Evolutionary conservation across 2,113 vertebrate genomes (phyloP), one percentile per base, ranked within the genome.

Genomic region (Paramormyrops kingsleyae): DNA sequence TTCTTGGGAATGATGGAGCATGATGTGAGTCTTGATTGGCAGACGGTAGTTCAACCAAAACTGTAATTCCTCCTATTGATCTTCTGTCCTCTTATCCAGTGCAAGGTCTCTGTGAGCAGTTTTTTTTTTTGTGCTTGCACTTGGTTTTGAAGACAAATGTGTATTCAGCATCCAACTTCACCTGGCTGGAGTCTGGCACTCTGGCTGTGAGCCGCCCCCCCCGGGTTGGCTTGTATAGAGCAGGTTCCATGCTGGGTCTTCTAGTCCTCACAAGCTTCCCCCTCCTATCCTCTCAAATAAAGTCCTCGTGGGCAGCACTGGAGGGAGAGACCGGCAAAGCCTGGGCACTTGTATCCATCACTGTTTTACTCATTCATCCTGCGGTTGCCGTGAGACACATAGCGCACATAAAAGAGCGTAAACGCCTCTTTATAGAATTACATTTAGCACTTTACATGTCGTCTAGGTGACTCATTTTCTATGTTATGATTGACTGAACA

Each of bases 361-460:
- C 49, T 31, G 50, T 35, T 87, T 87, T 39, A 35, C 50, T 87
- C 35, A 53, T 87, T 52, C 84, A 17, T 35, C 85, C 85, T 87
- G 50, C 31, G 35, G 49, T 21, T 35, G n/a, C 12, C 31, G 2
- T n/a, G 0, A 27, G 31, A 35, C 88, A 19, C 88, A 10, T 44
- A 80, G 88, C 10, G 2, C 88, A 47, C 49, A 83, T 52, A 89
- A 49, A 49, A 27, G 13, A 53, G 24, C 31, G 46, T 52, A 83
- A 89, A 83, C 88, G 83, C 70, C 70, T 89, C 31, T 89, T 83
- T 47, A 88, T 70, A 74, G 59, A 35, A 66, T 62, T 56, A 46
- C 87, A 74, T 47, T 44, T 88, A 46, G 87, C 12, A 46, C 42
- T 70, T 74, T 46, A 46, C 13, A n/a, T 47, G 17, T 89, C 27